These are phyloP conservation scores for Crocodylus rhombifer DNA, from an alignment of 2,797 vertebrate genomes.

Conservation along the genomic window DNA sequence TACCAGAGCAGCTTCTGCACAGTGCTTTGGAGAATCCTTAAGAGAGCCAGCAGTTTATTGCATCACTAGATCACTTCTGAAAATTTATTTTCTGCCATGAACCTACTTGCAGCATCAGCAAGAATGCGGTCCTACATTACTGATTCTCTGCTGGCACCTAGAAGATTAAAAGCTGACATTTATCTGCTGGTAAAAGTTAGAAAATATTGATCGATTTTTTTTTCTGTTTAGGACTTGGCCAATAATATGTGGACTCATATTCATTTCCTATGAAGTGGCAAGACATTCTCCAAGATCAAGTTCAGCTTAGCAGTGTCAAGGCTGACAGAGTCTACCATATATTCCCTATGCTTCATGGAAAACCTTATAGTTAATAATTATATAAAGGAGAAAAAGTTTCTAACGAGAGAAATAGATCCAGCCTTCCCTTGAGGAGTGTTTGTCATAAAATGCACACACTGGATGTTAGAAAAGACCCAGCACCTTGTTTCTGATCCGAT, in stretches of 20 bases:
- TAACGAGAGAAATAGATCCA: background rate
- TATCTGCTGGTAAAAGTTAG: background rate
- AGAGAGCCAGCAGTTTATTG: background rate
- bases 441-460: slow-evolving; percentile 13
- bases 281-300: background rate
- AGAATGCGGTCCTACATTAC: background rate
- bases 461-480: slow-evolving; percentile 57
- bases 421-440: slow-evolving; percentile 20
- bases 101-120: background rate
- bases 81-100: background rate
- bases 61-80: rapidly evolving
- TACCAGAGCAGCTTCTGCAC: background rate
- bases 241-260: background rate
- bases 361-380: background rate
- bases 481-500: slow-evolving; percentile 97
- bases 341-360: rapidly evolving
- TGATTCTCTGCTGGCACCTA: background rate
- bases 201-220: background rate
- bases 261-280: background rate
- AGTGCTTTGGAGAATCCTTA: background rate
- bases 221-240: background rate
- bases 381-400: slow-evolving; percentile 4
- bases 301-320: background rate
- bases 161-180: background rate
- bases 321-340: background rate